Percentiles rank a stretch among this genome's conserved stretches.
These are phyloP conservation scores for Halictus ligatus DNA, from an alignment of 2,888 invertebrate genomes.

Conservation along the genomic window DNA sequence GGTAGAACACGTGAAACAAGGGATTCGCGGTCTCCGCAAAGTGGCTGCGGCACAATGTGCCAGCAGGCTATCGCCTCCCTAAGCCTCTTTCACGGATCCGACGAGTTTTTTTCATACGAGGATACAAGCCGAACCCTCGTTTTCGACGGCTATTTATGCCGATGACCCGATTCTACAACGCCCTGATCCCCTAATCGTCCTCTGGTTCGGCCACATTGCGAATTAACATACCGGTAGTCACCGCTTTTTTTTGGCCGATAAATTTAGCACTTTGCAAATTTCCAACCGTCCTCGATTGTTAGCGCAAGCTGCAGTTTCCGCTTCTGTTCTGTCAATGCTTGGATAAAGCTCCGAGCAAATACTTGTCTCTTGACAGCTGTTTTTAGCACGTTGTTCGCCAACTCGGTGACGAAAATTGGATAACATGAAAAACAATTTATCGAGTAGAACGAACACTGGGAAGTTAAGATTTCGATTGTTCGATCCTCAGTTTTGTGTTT, in stretches of 20 bases:
- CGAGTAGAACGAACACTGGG: too few relatives aligned
- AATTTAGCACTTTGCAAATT: background rate
- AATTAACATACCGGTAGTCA: constrained; percentile 31
- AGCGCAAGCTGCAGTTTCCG: background rate
- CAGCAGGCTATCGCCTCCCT: constrained; percentile 67
- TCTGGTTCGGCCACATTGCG: background rate
- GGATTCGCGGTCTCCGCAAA: constrained; percentile 61
- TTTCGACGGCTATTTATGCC: constrained; percentile 13
- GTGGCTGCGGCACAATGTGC: constrained; percentile 53
- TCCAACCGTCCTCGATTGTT: background rate
- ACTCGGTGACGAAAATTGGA: too few relatives aligned
- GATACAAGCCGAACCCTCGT: background rate
- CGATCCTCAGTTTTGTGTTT: too few relatives aligned
- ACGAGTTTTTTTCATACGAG: constrained; percentile 23
- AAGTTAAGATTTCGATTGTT: too few relatives aligned
- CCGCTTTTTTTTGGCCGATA: background rate
- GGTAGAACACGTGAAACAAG: constrained; percentile 48
- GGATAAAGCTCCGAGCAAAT: too few relatives aligned
- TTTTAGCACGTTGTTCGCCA: too few relatives aligned
- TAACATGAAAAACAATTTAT: too few relatives aligned
- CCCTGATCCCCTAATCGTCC: constrained; percentile 21
- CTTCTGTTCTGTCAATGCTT: too few relatives aligned
- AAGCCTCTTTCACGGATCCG: constrained; percentile 66
- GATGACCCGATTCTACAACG: constrained; percentile 40
- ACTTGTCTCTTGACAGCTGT: too few relatives aligned